A percentile compares a stretch with the other conserved stretches of the same genome.
Conservation (phyloP, 2,113 vertebrate genomes). For the Melierax canorus region DNA sequence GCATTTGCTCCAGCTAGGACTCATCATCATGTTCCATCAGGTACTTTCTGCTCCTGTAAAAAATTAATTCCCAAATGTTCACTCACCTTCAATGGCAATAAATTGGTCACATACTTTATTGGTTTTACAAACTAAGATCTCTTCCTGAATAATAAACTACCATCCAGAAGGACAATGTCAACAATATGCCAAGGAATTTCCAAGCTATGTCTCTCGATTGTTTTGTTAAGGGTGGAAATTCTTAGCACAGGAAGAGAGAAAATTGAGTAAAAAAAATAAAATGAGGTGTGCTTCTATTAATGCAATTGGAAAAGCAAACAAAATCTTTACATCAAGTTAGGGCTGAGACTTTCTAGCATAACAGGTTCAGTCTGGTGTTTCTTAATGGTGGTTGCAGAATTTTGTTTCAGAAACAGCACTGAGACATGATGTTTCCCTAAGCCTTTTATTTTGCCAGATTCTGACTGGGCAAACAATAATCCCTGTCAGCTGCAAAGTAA, state of each 20-base stretch:
- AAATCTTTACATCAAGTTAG: not conserved
- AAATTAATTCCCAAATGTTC: not conserved
- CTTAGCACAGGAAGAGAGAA: not conserved
- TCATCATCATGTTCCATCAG: not conserved
- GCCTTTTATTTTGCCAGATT: not conserved
- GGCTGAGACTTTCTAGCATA: not conserved
- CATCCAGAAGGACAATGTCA: not conserved
- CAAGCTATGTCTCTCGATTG: not conserved
- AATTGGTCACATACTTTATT: not conserved
- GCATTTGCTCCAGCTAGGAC: not conserved
- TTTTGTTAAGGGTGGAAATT: not conserved
- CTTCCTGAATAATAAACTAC: not conserved
- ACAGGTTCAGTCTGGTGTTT: not conserved
- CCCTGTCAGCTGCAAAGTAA: not conserved
- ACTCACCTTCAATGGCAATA: not conserved
- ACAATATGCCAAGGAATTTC: not conserved
- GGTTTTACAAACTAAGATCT: not conserved
- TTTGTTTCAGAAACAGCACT: not conserved
- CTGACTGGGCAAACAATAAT: constrained; percentile 37
- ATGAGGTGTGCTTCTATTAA: not conserved
- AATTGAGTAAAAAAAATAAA: not conserved
- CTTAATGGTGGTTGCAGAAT: not conserved
- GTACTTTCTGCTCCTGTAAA: not conserved
- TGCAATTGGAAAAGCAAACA: not conserved
- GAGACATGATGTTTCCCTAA: not conserved